Evolutionary conservation across 2,113 vertebrate genomes (phyloP).

Genomic region (Salvelinus alpinus): DNA sequence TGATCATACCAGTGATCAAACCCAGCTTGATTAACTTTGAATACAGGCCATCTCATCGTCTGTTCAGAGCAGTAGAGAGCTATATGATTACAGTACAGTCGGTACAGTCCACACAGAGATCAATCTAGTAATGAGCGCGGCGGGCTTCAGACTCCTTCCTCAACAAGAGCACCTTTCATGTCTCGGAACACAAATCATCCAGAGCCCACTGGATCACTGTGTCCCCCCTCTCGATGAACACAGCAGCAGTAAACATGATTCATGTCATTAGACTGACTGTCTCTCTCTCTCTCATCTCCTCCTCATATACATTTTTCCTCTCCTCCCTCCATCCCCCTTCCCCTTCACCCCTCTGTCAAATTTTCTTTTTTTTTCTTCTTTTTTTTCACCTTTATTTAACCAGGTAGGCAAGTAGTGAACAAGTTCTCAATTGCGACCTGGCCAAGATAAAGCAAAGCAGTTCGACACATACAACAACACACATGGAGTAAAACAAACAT

Average conservation of each 20-base stretch:
- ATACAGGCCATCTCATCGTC: background rate
- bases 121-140: conserved; percentile 59
- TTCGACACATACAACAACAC: too few relatives aligned
- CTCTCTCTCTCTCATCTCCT: background rate
- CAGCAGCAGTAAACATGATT: conserved; percentile 64
- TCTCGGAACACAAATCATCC: conserved; percentile 56
- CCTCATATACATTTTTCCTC: conserved; percentile 9
- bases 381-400: too few relatives aligned
- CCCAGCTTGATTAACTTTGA: conserved; percentile 8
- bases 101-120: conserved; percentile 50
- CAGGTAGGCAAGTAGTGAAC: too few relatives aligned
- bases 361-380: too few relatives aligned
- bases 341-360: background rate
- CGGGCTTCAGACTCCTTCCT: conserved; percentile 43
- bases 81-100: conserved; percentile 24
- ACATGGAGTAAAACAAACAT: too few relatives aligned
- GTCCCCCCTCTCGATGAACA: conserved; percentile 61
- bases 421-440: too few relatives aligned
- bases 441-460: too few relatives aligned
- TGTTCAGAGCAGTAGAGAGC: background rate
- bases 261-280: conserved; percentile 30
- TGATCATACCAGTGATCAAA: background rate
- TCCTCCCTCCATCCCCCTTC: conserved; percentile 27
- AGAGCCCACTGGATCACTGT: conserved; percentile 67
- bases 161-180: conserved; percentile 56